Base-by-base conservation (phyloP, 2,888 invertebrate species). In the Icerya purchasi region DNA sequence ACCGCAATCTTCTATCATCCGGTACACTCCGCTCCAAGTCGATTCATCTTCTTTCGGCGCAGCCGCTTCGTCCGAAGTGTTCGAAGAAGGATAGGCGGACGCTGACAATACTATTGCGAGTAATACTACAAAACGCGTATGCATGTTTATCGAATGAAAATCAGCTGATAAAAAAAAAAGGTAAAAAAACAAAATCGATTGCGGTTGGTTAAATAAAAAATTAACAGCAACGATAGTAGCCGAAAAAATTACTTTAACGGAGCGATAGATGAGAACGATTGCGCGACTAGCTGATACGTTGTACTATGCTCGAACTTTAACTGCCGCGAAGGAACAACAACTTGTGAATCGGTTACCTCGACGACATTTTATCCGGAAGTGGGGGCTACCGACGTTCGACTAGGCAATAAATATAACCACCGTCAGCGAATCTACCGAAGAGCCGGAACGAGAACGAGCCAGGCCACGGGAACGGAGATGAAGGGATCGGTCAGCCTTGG, bases 1-100 rank as follows among this genome's bases (percentile, higher is more conserved):
- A 57, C 80, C 79, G 72, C 85, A 85, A 68, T 81, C 81, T 74
- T 82, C 78, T 63, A 84, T 74, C 70, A 84, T 80, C 69, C 76
- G 77, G 61, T 83, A 73, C 10, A 82, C 82, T 52, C 78, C 78
- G 65, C 78, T 78, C 69, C 83, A 24, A 20, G 55, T 36, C 56
- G 60, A 58, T 10, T 61, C 63, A 56, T 64, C 64, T n/a, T 61
- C 64, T 36, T 64, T 61, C 2, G 61, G 36, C 25, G 51, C 25
- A 8, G 57, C 54, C 1, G 59, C 57, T 2, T 60, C 64, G 18
- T 62, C 61, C 50, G 60, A 50, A 20, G 62, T 50, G 50, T 36
- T 36, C 14, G 5, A 8, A 8, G 5, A 14, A 22, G 63, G 61
- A 57, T 58, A 63, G 5, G 53, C 61, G 3, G 21, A 24, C 18